Conservation (phyloP, 2,888 invertebrate species). For the Trilocha varians region DNA sequence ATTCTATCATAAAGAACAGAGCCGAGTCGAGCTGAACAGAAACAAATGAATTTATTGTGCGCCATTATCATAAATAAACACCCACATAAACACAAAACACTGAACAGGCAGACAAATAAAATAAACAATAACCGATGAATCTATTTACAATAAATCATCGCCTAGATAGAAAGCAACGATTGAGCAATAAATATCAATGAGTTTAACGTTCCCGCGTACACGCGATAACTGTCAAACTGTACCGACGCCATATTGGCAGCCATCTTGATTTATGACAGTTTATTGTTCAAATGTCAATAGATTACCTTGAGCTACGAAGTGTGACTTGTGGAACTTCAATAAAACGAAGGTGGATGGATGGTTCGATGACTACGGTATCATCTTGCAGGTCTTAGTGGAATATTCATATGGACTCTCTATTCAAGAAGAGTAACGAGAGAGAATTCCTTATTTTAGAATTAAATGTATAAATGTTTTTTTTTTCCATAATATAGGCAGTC, state of each 20-base stretch:
- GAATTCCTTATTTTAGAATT: no score
- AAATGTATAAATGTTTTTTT: no score
- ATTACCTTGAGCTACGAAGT: slow-evolving; percentile 29
- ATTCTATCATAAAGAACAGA: background rate
- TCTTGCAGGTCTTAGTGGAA: no score
- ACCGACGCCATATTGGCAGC: slow-evolving; percentile 60
- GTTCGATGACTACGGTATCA: no score
- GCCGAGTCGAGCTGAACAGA: background rate
- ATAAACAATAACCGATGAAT: slow-evolving; percentile 58
- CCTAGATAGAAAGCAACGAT: slow-evolving; percentile 47
- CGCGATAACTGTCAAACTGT: slow-evolving; percentile 63
- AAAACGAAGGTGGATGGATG: no score
- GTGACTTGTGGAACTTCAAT: no score
- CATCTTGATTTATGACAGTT: slow-evolving; percentile 64
- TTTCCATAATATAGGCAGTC: no score
- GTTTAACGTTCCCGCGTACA: slow-evolving; percentile 67
- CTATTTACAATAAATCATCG: slow-evolving; percentile 63
- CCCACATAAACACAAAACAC: slow-evolving; percentile 6
- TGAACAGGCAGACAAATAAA: slow-evolving; percentile 23
- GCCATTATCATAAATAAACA: background rate
- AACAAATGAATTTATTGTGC: background rate
- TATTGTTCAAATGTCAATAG: slow-evolving; percentile 56
- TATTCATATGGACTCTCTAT: no score
- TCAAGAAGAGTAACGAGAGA: no score
- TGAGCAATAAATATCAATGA: slow-evolving; percentile 73